phyloP scores from a whole-genome alignment of 2,888 invertebrate species.

The Lasioglossum villosulum region DNA sequence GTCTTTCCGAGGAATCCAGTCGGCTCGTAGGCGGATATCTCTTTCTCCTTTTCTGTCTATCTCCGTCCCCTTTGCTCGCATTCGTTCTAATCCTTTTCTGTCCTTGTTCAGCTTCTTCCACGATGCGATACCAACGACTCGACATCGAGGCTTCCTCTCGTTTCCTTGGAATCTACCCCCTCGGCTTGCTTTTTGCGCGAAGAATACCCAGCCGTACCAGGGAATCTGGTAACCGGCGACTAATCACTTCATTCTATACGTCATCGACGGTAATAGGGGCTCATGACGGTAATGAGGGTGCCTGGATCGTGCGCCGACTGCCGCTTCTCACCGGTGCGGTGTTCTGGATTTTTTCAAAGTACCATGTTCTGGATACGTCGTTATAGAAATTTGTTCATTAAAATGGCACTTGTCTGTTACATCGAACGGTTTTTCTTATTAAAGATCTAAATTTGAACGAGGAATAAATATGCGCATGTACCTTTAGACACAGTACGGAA shows the following conservation, averaged over 20 bases:
- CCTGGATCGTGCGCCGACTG: constrained; percentile 1
- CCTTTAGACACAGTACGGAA: background rate
- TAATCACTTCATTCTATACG: constrained; percentile 64
- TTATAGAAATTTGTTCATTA: background rate
- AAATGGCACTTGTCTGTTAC: background rate
- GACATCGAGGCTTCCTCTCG: constrained; percentile 24
- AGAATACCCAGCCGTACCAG: constrained; percentile 33
- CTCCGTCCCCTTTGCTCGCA: background rate
- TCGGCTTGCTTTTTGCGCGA: constrained; percentile 40
- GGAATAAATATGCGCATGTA: background rate
- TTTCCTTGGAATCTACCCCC: constrained; percentile 58
- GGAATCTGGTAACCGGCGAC: constrained; percentile 38
- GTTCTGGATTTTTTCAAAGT: background rate
- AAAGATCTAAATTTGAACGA: background rate
- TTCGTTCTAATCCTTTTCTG: background rate
- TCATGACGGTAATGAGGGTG: constrained; percentile 40
- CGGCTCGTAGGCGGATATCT: constrained; percentile 58
- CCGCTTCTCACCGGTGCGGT: constrained; percentile 11
- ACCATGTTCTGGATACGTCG: background rate
- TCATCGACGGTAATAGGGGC: constrained; percentile 51
- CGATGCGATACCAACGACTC: constrained; percentile 30
- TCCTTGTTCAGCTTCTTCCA: constrained; percentile 1
- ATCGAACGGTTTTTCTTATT: background rate
- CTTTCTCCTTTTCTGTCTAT: constrained; percentile 12
- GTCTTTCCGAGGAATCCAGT: constrained; percentile 58